phyloP scores from a whole-genome alignment of 2,888 invertebrate genomes.

The Orthosia gothica region DNA sequence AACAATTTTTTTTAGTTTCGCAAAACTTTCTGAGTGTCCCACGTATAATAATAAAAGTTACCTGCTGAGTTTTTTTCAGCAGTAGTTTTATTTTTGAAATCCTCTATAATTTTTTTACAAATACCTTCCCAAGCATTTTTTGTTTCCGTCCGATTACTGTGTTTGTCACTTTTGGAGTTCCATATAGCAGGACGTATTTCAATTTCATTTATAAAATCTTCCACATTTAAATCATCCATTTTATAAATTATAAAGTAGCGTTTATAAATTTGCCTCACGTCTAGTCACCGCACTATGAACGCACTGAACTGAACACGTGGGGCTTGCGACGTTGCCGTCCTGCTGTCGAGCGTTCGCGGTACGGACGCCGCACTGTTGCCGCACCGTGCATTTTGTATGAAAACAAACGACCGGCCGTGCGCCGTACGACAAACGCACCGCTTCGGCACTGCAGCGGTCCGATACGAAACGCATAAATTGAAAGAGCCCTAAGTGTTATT shows the following conservation, averaged over 20 bases:
- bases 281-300: constrained; percentile 12
- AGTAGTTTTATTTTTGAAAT: constrained; percentile 37
- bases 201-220: constrained; percentile 43
- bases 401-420: constrained; percentile 5
- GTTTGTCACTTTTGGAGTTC: constrained; percentile 47
- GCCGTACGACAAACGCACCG: constrained; percentile 6
- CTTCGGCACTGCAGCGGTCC: neutral
- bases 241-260: constrained; percentile 17
- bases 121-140: constrained; percentile 33
- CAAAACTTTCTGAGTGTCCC: no score
- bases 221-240: constrained; percentile 33
- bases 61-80: constrained; percentile 42
- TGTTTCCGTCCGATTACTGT: constrained; percentile 42
- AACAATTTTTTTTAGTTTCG: no score
- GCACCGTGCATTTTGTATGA: constrained; percentile 13
- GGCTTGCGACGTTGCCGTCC: constrained; percentile 16
- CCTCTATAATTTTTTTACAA: constrained; percentile 25
- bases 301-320: neutral
- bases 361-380: constrained; percentile 21
- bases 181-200: constrained; percentile 36
- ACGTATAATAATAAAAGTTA: no score
- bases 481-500: neutral
- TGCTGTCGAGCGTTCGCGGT: constrained; percentile 19
- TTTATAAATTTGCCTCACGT: neutral
- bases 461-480: neutral